Conservation (phyloP, 64 coral and sea anemone genomes). For the Montipora capricornis region DNA sequence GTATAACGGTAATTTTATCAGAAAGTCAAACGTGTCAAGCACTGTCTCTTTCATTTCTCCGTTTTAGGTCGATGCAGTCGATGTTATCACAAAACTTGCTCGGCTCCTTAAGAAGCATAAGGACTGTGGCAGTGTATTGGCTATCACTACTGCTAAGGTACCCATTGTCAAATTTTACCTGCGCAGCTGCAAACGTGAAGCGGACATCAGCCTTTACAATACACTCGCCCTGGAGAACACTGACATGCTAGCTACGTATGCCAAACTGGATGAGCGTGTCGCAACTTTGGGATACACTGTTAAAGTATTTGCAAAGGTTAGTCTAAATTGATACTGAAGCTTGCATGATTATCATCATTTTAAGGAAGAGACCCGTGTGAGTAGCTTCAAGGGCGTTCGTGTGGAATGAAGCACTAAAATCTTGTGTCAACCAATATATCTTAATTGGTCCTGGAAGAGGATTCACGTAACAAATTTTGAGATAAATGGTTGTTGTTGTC, state of each 20-base stretch:
- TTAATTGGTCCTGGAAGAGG: no score
- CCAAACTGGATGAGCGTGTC: conserved; percentile 84
- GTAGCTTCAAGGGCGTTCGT: no score
- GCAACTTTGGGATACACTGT: conserved; percentile 82
- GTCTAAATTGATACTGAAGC: not conserved
- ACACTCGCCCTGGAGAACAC: conserved; percentile 92
- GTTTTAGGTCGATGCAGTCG: conserved; percentile 68
- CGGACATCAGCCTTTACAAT: conserved; percentile 97
- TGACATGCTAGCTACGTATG: conserved; percentile 81
- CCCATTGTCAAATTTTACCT: conserved; percentile 98
- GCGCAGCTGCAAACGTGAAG: conserved; percentile 77
- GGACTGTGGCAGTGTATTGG: conserved; percentile 77
- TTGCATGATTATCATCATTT: not conserved
- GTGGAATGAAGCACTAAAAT: no score
- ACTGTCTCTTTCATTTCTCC: not conserved
- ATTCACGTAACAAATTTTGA: no score
- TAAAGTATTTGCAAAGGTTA: conserved; percentile 98
- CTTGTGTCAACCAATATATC: no score
- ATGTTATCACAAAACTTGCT: conserved; percentile 57
- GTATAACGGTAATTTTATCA: no score
- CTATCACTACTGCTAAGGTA: conserved; percentile 97
- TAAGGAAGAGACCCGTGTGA: not conserved
- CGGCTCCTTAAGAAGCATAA: conserved; percentile 78
- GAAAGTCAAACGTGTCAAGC: not conserved
- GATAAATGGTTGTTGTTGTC: no score